phyloP scores from a whole-genome alignment of 2,113 vertebrate genomes.

The Corythornis vintsioides region DNA sequence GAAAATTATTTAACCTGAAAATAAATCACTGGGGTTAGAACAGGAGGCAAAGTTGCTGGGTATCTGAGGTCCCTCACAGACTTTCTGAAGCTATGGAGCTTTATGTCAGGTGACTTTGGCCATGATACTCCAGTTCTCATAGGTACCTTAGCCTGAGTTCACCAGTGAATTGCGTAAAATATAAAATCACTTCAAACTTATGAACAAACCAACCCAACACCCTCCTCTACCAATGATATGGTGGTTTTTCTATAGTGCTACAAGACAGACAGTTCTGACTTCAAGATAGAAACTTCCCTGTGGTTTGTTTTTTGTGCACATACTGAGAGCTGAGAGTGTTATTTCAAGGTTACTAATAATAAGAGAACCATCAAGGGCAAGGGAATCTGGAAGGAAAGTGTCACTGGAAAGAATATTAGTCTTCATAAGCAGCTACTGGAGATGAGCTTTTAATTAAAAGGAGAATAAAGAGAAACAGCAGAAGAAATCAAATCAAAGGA shows the following conservation, averaged over 20 bases:
- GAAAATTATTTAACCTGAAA: neutral
- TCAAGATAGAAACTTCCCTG: neutral
- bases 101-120: neutral
- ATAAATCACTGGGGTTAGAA: neutral
- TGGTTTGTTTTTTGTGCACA: neutral
- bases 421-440: neutral
- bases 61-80: neutral
- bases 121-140: neutral
- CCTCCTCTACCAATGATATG: neutral
- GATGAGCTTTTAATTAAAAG: neutral
- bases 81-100: neutral
- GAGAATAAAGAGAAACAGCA: neutral
- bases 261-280: fast-evolving
- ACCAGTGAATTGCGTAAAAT: neutral
- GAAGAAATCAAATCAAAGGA: constrained; percentile 23
- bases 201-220: neutral
- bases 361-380: neutral
- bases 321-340: neutral
- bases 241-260: neutral
- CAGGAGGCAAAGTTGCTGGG: neutral
- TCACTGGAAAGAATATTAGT: neutral
- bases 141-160: neutral
- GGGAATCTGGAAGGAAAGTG: neutral
- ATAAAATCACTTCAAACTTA: neutral
- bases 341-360: neutral